Percentiles rank a stretch among this genome's conserved stretches.
Evolutionary conservation across 2,888 invertebrate genomes (phyloP).

Genomic region (Camponotus fellah): DNA sequence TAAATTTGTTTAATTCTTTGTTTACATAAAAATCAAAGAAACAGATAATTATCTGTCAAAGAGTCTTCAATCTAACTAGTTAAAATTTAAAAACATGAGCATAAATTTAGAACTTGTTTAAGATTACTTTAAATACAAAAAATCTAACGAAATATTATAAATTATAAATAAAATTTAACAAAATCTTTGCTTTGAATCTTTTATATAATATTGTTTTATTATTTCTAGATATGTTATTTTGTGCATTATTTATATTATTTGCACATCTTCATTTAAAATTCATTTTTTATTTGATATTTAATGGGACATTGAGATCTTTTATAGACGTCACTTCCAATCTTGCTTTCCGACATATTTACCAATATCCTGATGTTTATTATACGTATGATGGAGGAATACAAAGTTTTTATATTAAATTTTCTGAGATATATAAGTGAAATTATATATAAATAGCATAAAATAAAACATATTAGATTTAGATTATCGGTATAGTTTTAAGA

Average conservation of each 20-base stretch:
- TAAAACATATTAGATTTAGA: slow-evolving; percentile 3
- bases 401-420: neutral
- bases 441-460: slow-evolving; percentile 13
- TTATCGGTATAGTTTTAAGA: slow-evolving; percentile 1
- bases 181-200: neutral
- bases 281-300: slow-evolving; percentile 37
- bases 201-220: slow-evolving; percentile 12
- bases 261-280: neutral
- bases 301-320: neutral
- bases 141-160: neutral
- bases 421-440: neutral
- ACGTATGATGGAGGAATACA: neutral
- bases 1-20: neutral
- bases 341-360: slow-evolving; percentile 3
- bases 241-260: neutral
- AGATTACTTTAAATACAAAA: neutral
- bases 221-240: neutral
- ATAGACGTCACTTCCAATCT: neutral
- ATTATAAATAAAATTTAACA: neutral
- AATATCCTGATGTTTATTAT: slow-evolving; percentile 59
- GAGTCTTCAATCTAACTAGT: neutral
- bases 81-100: neutral
- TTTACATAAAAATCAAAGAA: neutral
- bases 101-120: neutral
- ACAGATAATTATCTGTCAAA: neutral